Percentiles rank a stretch among this genome's conserved stretches.
These are phyloP conservation scores for Ganaspis sp. DNA, from an alignment of 1,140 invertebrate genomes.

Conservation along the genomic window DNA sequence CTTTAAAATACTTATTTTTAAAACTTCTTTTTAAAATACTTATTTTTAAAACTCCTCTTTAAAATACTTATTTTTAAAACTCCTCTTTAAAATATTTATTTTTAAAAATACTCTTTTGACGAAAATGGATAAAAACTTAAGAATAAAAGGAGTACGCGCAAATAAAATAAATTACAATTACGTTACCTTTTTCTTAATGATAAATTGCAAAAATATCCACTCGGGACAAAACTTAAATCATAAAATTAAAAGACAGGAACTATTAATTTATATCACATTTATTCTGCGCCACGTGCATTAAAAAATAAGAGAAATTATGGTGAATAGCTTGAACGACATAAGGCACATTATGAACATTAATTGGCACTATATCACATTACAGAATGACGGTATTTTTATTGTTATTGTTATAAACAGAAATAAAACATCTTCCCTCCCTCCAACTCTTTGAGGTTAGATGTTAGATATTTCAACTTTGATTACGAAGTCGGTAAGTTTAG, in stretches of 20 bases:
- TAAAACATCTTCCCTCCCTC: background rate
- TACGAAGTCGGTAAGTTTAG: background rate
- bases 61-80: too few relatives aligned
- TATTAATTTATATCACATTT: background rate
- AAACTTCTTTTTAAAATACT: too few relatives aligned
- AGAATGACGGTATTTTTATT: background rate
- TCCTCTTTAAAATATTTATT: too few relatives aligned
- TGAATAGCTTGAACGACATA: background rate
- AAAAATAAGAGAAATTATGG: background rate
- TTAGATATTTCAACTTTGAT: background rate
- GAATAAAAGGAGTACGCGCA: too few relatives aligned
- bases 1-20: too few relatives aligned
- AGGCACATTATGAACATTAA: background rate
- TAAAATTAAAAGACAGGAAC: background rate
- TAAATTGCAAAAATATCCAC: too few relatives aligned
- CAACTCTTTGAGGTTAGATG: background rate
- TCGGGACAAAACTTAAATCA: background rate
- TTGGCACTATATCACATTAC: constrained; percentile 8
- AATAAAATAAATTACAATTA: too few relatives aligned
- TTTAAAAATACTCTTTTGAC: too few relatives aligned
- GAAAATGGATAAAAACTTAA: too few relatives aligned
- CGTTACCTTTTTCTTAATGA: background rate
- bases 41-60: too few relatives aligned
- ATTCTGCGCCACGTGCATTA: background rate
- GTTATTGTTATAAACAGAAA: background rate